Base-by-base conservation (phyloP, 2,888 invertebrate genomes). In the Sussaba pulchella region DNA sequence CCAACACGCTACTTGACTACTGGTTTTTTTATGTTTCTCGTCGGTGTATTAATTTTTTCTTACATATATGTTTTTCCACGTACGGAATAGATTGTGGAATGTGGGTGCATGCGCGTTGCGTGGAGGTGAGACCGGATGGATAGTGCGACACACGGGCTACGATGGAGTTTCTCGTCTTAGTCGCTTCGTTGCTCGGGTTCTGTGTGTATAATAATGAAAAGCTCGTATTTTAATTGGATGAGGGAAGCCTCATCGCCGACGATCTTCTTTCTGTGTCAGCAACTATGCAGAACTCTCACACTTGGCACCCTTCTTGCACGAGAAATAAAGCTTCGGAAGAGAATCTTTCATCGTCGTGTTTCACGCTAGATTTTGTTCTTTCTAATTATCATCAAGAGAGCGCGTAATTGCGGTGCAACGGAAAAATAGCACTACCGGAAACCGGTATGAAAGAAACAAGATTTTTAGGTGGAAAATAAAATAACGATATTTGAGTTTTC, bases 191-290 rank as follows among this genome's bases (percentile, higher is more conserved):
- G 57, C 69, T 73, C 70, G 57, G 59, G 81, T 50, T 81, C 59
- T 77, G 54, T 77, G 72, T 41, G 78, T 75, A 79, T 83, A 85
- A 87, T 85, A 84, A 87, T 84, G 84, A 87, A 85, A 88, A 89
- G 85, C 87, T 86, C 81, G 82, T 74, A 71, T 63, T 66, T 77
- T 91, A 91, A 91, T 91, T 90, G 91, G 89, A 91, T 91, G 84
- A 85, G 82, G 83, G 91, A 91, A 91, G 90, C 91, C 91, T 76
- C 84, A 81, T 81, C 73, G 74, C 81, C 78, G 83, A 81, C 85
- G 84, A 87, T 87, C 85, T 87, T 86, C 83, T 88, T 89, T 88
- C 87, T 87, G 85, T 89, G 89, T 89, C 89, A 89, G 87, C 86
- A 86, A 83, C 84, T 82, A 73, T 39, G 72, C 39, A 39, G 43